Conservation (phyloP, 1,140 invertebrate species). For the Drosophila virilis region DNA sequence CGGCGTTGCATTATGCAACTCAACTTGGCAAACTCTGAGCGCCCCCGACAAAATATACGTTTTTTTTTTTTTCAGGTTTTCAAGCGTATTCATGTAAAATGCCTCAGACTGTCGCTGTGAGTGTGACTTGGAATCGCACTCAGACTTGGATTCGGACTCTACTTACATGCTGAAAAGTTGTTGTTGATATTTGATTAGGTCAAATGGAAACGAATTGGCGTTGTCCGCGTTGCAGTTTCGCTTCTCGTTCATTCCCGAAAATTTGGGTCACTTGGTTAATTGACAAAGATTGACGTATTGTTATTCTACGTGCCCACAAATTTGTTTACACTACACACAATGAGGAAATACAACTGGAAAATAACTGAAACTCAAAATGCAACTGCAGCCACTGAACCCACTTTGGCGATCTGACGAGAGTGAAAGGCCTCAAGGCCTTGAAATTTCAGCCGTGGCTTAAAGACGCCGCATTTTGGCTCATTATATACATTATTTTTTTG, state of each 20-base stretch:
- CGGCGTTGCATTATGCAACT: constrained; percentile 37
- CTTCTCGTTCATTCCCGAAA: constrained; percentile 38
- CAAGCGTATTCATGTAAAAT: constrained; percentile 1
- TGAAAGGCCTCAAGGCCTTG: constrained; percentile 42
- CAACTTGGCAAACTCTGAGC: constrained; percentile 24
- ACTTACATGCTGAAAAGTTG: constrained; percentile 29
- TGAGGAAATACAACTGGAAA: constrained; percentile 72
- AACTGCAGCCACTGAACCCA: constrained; percentile 8
- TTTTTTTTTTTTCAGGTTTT: constrained; percentile 35
- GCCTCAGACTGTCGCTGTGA: constrained; percentile 3
- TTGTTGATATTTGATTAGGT: constrained; percentile 69
- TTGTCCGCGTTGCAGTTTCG: constrained; percentile 56
- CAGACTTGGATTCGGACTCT: constrained; percentile 2
- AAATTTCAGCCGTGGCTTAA: constrained; percentile 9
- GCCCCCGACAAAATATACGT: constrained; percentile 15
- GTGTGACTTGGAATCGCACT: not conserved
- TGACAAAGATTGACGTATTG: constrained; percentile 82
- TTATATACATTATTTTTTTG: constrained; percentile 11
- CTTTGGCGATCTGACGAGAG: not conserved
- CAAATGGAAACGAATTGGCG: constrained; percentile 79
- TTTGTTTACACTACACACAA: constrained; percentile 73
- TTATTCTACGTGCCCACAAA: constrained; percentile 64
- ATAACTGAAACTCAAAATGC: constrained; percentile 36
- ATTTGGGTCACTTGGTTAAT: constrained; percentile 80
- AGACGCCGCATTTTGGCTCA: not conserved